phyloP scores from a whole-genome alignment of 2,797 vertebrate genomes.

The Neostethus bicornis region DNA sequence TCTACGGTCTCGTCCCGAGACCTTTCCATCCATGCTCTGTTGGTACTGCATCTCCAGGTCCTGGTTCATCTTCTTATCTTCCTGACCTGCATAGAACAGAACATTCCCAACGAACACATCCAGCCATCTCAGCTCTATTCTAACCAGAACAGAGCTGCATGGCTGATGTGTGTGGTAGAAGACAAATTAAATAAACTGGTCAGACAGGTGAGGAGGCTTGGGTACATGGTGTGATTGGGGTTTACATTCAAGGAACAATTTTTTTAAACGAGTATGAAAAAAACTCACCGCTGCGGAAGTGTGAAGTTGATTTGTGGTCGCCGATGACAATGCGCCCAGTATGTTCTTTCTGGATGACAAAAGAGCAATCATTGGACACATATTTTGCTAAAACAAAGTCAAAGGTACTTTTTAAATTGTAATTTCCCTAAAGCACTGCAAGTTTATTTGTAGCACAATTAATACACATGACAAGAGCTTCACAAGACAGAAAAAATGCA shows the following conservation, averaged over 20 bases:
- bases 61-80: constrained; percentile 90
- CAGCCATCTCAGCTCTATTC: constrained; percentile 56
- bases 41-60: constrained; percentile 94
- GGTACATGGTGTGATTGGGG: constrained; percentile 7
- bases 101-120: constrained; percentile 49
- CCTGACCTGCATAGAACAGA: constrained; percentile 84
- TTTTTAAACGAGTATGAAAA: no score
- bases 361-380: constrained; percentile 1
- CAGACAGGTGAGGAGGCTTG: constrained; percentile 7
- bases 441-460: no score
- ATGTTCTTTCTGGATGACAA: constrained; percentile 85
- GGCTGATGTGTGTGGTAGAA: constrained; percentile 34
- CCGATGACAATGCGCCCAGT: constrained; percentile 95
- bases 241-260: neutral
- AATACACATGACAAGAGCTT: no score
- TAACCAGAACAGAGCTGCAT: constrained; percentile 48
- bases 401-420: neutral
- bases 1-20: constrained; percentile 90
- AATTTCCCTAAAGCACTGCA: neutral
- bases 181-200: constrained; percentile 38
- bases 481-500: neutral
- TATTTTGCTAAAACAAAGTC: neutral
- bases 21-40: constrained; percentile 92
- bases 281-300: constrained; percentile 91
- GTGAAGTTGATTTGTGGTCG: constrained; percentile 95